phyloP scores from a whole-genome alignment of 92 coral and sea anemone genomes.

The Palythoa caribaeorum region DNA sequence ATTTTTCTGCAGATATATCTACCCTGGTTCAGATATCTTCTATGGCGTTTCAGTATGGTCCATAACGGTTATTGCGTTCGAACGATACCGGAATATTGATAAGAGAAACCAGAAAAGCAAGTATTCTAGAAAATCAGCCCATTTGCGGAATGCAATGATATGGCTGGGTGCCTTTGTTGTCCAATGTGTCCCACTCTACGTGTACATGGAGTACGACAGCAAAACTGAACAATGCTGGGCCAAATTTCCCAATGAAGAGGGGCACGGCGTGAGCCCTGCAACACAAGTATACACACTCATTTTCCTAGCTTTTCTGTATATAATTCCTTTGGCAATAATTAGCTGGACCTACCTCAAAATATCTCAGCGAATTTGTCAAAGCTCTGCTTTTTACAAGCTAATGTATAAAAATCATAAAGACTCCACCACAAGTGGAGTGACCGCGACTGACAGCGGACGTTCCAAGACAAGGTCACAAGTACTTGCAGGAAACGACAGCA shows the following conservation, averaged over 20 bases:
- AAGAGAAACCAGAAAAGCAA: constrained; percentile 2
- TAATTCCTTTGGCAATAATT: constrained; percentile 5
- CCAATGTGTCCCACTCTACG: constrained; percentile 22
- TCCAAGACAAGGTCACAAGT: not conserved
- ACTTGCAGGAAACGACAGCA: not conserved
- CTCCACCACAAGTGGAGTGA: not conserved
- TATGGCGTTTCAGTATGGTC: constrained; percentile 37
- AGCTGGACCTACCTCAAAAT: constrained; percentile 14
- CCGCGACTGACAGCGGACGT: not conserved
- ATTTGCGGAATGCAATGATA: constrained; percentile 3
- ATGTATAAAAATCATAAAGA: not conserved
- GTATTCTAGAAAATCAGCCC: not conserved
- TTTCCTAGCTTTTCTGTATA: constrained; percentile 13
- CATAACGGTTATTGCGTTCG: constrained; percentile 32
- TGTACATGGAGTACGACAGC: constrained; percentile 15
- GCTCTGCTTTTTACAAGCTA: not conserved
- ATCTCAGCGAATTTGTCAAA: constrained; percentile 11
- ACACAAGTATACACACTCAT: constrained; percentile 16
- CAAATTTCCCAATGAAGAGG: constrained; percentile 2
- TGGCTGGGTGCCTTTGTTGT: constrained; percentile 8
- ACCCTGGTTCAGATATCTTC: constrained; percentile 38
- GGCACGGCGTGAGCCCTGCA: not conserved
- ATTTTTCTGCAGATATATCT: constrained; percentile 21
- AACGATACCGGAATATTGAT: constrained; percentile 29
- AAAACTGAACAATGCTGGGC: not conserved